A percentile compares a stretch with the other conserved stretches of the same genome.
These are phyloP conservation scores for Myiopsitta monachus DNA, from an alignment of 2,113 vertebrate species.

Conservation along the genomic window DNA sequence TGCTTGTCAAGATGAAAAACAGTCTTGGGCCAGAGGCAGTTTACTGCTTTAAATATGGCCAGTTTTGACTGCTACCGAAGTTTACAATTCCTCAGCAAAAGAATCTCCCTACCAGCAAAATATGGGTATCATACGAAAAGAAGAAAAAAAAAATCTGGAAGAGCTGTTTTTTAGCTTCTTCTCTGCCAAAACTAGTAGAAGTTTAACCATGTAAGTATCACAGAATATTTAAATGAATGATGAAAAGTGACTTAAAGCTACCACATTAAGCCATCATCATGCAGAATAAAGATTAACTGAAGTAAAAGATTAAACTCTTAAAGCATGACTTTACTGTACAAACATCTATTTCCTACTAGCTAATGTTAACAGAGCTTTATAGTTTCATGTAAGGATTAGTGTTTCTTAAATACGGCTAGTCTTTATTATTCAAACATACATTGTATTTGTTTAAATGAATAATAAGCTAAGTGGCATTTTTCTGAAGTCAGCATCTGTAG, in stretches of 20 bases:
- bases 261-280: neutral
- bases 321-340: neutral
- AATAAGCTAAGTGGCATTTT: neutral
- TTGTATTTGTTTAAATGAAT: neutral
- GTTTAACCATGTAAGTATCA: neutral
- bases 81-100: neutral
- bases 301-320: neutral
- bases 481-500: neutral
- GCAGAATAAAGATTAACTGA: neutral
- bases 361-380: neutral
- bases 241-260: neutral
- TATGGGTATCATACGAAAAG: neutral
- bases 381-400: neutral
- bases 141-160: neutral
- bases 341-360: neutral
- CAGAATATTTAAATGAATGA: neutral
- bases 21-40: neutral
- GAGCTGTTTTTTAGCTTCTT: neutral
- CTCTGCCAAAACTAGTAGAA: neutral
- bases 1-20: neutral
- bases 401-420: neutral
- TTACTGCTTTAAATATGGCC: neutral
- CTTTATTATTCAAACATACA: neutral
- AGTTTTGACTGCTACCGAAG: neutral
- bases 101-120: neutral